phyloP scores from a whole-genome alignment of 2,888 invertebrate species.

The Dermolepida albohirtum region DNA sequence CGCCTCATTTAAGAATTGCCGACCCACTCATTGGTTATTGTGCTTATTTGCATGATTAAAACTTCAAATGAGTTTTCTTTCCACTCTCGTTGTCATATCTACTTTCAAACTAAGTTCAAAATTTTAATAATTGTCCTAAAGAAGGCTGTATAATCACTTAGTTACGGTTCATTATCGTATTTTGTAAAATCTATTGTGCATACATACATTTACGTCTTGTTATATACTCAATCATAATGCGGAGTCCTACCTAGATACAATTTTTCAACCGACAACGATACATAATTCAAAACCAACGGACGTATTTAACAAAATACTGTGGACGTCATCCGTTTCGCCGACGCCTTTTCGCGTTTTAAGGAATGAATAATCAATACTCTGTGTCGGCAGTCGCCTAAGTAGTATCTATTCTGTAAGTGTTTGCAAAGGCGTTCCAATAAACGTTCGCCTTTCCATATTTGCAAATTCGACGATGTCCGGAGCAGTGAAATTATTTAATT shows the following conservation, averaged over 20 bases:
- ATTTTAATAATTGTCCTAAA: no score
- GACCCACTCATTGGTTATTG: no score
- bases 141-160: no score
- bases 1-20: no score
- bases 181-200: no score
- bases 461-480: slow-evolving; percentile 12
- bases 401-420: neutral
- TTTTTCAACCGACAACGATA: slow-evolving; percentile 4
- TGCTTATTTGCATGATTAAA: no score
- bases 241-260: neutral
- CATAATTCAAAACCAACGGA: slow-evolving; percentile 22
- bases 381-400: slow-evolving; percentile 1
- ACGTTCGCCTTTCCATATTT: slow-evolving; percentile 21
- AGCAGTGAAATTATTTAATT: neutral
- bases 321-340: slow-evolving; percentile 13
- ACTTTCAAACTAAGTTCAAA: no score
- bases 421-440: slow-evolving; percentile 20
- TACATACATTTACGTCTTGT: no score
- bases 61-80: no score
- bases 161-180: no score
- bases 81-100: no score
- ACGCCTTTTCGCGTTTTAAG: slow-evolving; percentile 25
- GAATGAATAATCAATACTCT: slow-evolving; percentile 19
- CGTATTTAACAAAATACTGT: neutral
- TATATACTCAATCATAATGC: no score